Conservation (phyloP, 2,113 vertebrate genomes). For the Psammodynastes pulverulentus region DNA sequence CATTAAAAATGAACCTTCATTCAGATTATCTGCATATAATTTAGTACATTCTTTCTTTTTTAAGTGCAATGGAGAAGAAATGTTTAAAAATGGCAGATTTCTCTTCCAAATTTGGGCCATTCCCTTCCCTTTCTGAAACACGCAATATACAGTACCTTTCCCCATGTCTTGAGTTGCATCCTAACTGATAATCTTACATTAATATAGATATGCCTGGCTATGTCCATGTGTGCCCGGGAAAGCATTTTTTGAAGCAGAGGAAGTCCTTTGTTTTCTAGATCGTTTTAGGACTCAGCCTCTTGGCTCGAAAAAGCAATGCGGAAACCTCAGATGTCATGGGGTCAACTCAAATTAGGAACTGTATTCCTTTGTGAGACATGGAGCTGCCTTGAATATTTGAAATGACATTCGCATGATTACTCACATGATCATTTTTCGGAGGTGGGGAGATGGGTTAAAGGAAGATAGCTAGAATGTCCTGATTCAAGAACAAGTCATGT, state of each 20-base stretch:
- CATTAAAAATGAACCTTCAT: background rate
- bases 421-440: background rate
- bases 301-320: background rate
- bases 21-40: background rate
- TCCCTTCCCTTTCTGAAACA: background rate
- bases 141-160: background rate
- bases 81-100: background rate
- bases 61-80: background rate
- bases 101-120: background rate
- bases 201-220: background rate
- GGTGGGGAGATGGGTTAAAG: background rate
- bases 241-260: background rate
- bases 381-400: constrained; percentile 23
- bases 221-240: background rate
- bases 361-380: background rate
- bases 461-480: background rate
- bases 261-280: background rate
- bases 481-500: background rate
- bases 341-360: constrained; percentile 8
- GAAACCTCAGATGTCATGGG: constrained; percentile 11
- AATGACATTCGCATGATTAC: constrained; percentile 14
- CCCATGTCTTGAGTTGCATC: background rate
- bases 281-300: background rate
- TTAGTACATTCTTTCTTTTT: background rate
- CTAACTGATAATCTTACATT: background rate